Evolutionary conservation across 2,797 vertebrate genomes (phyloP).

Genomic region (Octomys mimax): DNA sequence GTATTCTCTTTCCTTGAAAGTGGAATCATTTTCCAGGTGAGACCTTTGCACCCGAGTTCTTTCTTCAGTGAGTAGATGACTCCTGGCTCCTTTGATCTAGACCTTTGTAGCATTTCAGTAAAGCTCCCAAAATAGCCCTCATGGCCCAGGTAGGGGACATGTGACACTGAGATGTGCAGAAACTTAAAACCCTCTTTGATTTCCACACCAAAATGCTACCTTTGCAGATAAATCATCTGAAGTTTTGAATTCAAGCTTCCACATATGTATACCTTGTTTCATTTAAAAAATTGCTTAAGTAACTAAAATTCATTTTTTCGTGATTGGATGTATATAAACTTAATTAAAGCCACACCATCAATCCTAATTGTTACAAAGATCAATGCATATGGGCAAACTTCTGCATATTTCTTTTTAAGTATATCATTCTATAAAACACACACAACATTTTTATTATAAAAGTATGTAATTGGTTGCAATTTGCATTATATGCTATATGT

Average conservation of each 20-base stretch:
- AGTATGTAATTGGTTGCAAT: background rate
- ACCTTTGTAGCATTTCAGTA: constrained; percentile 50
- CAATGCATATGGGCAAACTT: background rate
- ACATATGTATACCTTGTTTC: background rate
- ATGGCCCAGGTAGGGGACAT: background rate
- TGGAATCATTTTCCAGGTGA: background rate
- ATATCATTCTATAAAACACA: background rate
- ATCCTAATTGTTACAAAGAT: background rate
- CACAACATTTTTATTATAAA: background rate
- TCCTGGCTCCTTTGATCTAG: constrained; percentile 41
- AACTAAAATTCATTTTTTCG: background rate
- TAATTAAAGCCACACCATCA: background rate
- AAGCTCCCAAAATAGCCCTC: constrained; percentile 77
- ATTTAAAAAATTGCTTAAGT: background rate
- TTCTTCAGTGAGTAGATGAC: constrained; percentile 2
- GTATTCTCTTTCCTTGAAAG: constrained; percentile 28
- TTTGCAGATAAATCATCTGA: constrained; percentile 14
- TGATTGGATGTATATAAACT: background rate
- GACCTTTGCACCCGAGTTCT: background rate
- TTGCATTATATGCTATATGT: background rate
- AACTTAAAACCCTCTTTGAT: constrained; percentile 50
- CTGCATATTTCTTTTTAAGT: background rate
- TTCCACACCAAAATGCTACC: constrained; percentile 73
- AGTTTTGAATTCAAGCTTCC: background rate
- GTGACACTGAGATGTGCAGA: constrained; percentile 71